Percentiles rank a stretch among this genome's conserved stretches.
Evolutionary conservation across 2,888 invertebrate species (phyloP).

Genomic region (Cryptocephalus primarius): DNA sequence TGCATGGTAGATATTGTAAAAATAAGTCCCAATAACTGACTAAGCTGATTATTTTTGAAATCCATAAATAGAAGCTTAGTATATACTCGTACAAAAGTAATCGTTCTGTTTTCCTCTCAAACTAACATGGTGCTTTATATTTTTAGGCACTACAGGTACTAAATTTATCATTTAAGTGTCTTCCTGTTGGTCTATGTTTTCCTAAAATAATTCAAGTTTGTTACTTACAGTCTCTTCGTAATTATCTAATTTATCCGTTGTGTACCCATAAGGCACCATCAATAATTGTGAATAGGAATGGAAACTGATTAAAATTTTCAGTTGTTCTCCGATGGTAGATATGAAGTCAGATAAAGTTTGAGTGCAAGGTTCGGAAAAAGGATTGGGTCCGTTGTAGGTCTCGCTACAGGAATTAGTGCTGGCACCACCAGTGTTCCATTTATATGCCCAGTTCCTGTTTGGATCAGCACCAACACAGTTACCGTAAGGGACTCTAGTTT

Average conservation of each 20-base stretch:
- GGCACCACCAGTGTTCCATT: slow-evolving; percentile 51
- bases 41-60: neutral
- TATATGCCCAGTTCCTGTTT: slow-evolving; percentile 66
- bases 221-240: slow-evolving; percentile 45
- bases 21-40: neutral
- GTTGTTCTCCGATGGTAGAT: slow-evolving; percentile 21
- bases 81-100: too few species aligned
- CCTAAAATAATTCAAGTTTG: neutral
- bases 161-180: neutral
- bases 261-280: slow-evolving; percentile 60
- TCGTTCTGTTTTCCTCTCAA: too few species aligned
- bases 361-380: slow-evolving; percentile 64
- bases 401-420: slow-evolving; percentile 48
- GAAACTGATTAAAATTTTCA: slow-evolving; percentile 52
- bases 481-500: slow-evolving; percentile 46
- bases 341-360: slow-evolving; percentile 45
- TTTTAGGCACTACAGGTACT: too few species aligned
- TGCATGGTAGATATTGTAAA: too few species aligned
- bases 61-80: too few species aligned
- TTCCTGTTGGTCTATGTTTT: neutral
- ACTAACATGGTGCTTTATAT: too few species aligned
- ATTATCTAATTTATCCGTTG: slow-evolving; percentile 44
- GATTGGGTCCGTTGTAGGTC: slow-evolving; percentile 51
- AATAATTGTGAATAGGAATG: slow-evolving; percentile 66
- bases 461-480: slow-evolving; percentile 57